Base-by-base conservation (phyloP, 2,797 vertebrate genomes). In the Balearica regulorum region DNA sequence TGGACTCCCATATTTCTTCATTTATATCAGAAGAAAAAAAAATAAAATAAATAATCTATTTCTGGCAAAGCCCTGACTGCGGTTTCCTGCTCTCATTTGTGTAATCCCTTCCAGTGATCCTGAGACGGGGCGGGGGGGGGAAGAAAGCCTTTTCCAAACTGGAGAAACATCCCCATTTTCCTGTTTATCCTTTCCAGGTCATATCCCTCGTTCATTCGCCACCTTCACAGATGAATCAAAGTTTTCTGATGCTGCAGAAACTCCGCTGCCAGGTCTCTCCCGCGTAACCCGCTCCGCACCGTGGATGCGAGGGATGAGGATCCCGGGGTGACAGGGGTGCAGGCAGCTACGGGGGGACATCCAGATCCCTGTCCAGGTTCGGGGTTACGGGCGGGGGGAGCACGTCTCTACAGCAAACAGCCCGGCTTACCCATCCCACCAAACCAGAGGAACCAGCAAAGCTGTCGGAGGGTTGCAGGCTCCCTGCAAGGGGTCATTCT, bases 11-110 rank as follows among this genome's bases (percentile, higher is more conserved):
- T 87, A 79, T 86, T 58, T 91, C 96, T 95, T 96, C 96, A 80
- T 82, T 95, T 95, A 93, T 94, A 97, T 73, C 97, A 94, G 96
- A 88, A 89, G 57, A 82, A 77, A 16, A 53, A 65, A 77, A 51
- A 81, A 55, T 44, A 24, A 26, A 51, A 25, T 26, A 28, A 95
- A 94, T 58, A 69, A 97, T 88, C 90, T 86, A 92, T 96, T 93
- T 96, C 95, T 96, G 97, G 97, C 95, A 96, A 91, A 91, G 80
- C 93, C 86, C 90, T 29, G 91, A 57, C 81, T 90, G 94, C 89
- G 95, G 95, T 86, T 96, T 97, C 96, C 97, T 96, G 88, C 77
- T 96, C 88, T 90, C 90, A 83, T 93, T 90, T 93, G 93, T 90
- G 95, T 91, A 96, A 96, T 97, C 96, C 94, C 92, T 92, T 94